These are phyloP conservation scores for Haemorhous mexicanus DNA, from an alignment of 2,113 vertebrate genomes.

Conservation along the genomic window DNA sequence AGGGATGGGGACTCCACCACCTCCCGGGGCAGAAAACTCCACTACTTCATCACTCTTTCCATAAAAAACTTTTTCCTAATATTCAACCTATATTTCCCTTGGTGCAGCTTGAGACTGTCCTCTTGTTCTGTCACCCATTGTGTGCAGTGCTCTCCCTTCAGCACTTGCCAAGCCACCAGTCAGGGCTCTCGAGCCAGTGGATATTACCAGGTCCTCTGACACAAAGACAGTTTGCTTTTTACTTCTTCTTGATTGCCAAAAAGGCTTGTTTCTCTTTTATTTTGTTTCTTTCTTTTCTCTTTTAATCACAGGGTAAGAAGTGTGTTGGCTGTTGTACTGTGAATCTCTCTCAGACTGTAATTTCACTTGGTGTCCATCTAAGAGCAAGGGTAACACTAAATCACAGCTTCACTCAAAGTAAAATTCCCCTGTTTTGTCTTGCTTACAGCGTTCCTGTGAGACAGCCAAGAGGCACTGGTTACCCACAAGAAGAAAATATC, in stretches of 20 bases:
- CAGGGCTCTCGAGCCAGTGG: neutral
- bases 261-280: neutral
- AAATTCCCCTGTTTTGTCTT: neutral
- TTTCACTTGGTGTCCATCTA: neutral
- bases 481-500: neutral
- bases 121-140: neutral
- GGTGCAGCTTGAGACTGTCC: neutral
- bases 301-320: neutral
- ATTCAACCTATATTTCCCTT: no score
- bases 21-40: neutral
- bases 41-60: neutral
- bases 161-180: neutral
- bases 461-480: neutral
- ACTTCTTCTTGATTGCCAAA: neutral
- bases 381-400: neutral
- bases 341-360: neutral
- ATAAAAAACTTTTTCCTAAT: neutral
- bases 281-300: neutral
- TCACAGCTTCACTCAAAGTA: neutral
- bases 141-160: neutral
- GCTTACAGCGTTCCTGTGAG: neutral
- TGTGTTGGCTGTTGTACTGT: neutral
- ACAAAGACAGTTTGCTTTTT: neutral
- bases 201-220: neutral
- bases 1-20: neutral